Evolutionary conservation across 2,888 invertebrate species (phyloP), one percentile per base, ranked within the genome.

Genomic region (Temnothorax ravouxi): DNA sequence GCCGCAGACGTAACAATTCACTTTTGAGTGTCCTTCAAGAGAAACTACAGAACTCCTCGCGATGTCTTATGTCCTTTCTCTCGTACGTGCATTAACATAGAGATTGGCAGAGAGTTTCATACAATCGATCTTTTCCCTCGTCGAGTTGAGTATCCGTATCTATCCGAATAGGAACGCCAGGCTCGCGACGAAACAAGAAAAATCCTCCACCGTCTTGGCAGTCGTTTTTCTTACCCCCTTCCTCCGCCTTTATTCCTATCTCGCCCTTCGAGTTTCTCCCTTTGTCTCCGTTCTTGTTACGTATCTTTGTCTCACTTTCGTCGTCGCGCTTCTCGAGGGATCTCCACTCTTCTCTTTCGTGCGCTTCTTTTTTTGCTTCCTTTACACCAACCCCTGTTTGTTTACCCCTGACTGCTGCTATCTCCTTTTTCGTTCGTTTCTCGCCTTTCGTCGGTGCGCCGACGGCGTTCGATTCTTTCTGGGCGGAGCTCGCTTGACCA

Each of bases 1-100:
- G 92, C 93, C 94, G 93, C 95, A 95, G 94, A 94, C 95, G 94
- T 93, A 95, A 94, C 94, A 95, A 94, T 94, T 95, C 95, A 95
- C 94, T 95, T 95, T 95, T 94, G 95, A 94, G 93, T 94, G 92
- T 93, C 92, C 94, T 95, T 92, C 92, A 94, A 91, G 91, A 91
- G 86, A 91, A 91, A 91, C 89, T 87, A 91, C 91, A 88, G 86
- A 87, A 88, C 89, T 89, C 86, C 89, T 88, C 88, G 89, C 89
- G 86, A 86, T 88, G 83, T 64, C 81, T 84, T 88, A 84, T 71
- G 86, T 66, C 86, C 75, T n/a, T 66, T 84, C 86, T 67, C 84
- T 83, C 81, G 80, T 87, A 64, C 77, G 38, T 44, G 87, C 93
- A 94, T 95, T 94, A 94, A 95, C 94, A 94, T 94, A 94, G 94